These are phyloP conservation scores for Leiothrix lutea DNA, from an alignment of 2,113 vertebrate genomes.

Conservation along the genomic window DNA sequence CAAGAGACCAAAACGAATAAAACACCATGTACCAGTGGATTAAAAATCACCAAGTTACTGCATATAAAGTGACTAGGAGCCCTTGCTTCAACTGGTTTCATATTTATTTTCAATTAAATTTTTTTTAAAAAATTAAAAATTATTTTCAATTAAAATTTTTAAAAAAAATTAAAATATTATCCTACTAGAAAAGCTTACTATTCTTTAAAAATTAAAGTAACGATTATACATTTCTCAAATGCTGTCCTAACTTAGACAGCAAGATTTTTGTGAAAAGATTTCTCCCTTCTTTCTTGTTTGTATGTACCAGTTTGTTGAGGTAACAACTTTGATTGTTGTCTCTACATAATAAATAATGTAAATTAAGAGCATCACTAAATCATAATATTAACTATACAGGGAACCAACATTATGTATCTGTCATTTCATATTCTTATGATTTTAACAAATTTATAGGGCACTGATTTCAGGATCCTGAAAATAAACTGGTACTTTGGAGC, in stretches of 20 bases:
- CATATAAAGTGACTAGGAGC: not conserved
- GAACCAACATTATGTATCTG: not conserved
- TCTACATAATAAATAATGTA: not conserved
- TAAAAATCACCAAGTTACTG: not conserved
- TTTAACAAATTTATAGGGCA: not conserved
- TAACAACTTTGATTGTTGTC: not conserved
- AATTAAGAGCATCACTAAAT: not conserved
- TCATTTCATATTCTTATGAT: not conserved
- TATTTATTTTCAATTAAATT: not conserved
- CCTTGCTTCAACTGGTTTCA: not conserved
- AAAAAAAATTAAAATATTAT: no score
- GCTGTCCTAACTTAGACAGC: not conserved
- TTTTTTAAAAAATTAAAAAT: no score
- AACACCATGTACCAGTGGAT: not conserved
- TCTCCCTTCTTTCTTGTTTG: not conserved
- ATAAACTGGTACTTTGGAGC: not conserved
- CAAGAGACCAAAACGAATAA: not conserved
- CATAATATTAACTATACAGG: not conserved
- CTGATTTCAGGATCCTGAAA: constrained; percentile 6
- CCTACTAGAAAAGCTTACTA: not conserved
- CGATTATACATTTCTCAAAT: not conserved
- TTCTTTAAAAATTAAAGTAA: not conserved
- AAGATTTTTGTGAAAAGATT: not conserved
- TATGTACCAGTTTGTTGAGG: not conserved
- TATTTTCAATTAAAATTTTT: no score